Conservation (phyloP, 2,113 vertebrate species). For the Pipa parva region DNA sequence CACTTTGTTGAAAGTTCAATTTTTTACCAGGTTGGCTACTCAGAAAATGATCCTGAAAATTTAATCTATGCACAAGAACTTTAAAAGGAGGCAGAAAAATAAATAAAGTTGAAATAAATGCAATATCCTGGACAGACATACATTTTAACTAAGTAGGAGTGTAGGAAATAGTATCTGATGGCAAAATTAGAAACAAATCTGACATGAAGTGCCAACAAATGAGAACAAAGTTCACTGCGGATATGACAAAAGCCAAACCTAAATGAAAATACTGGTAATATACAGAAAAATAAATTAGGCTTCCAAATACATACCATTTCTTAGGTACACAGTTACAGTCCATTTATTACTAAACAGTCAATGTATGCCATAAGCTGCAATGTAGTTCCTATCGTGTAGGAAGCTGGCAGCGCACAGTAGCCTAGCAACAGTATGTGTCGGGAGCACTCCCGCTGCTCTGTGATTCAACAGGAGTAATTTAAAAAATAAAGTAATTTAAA, state of each 20-base stretch:
- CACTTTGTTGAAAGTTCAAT: not conserved
- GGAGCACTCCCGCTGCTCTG: too few relatives aligned
- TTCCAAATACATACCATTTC: not conserved
- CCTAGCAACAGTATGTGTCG: too few relatives aligned
- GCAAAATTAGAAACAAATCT: not conserved
- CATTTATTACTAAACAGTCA: too few relatives aligned
- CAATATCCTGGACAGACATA: not conserved
- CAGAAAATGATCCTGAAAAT: not conserved
- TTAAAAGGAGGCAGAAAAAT: not conserved
- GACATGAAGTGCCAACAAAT: not conserved
- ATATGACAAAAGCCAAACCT: not conserved
- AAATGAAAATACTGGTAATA: not conserved
- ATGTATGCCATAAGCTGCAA: too few relatives aligned
- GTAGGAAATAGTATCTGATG: not conserved
- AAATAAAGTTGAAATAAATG: not conserved
- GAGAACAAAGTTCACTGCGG: not conserved
- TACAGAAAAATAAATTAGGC: not conserved
- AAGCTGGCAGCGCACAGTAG: too few relatives aligned
- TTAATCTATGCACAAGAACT: not conserved
- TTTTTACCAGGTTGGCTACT: not conserved
- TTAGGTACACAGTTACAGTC: too few relatives aligned
- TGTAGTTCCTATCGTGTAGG: too few relatives aligned
- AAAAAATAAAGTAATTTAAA: too few relatives aligned
- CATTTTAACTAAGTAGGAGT: not conserved
- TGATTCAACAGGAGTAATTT: too few relatives aligned